Percentiles rank a stretch among this genome's conserved stretches.
Conservation (phyloP, 1,140 invertebrate species). For the Littorina saxatilis region DNA sequence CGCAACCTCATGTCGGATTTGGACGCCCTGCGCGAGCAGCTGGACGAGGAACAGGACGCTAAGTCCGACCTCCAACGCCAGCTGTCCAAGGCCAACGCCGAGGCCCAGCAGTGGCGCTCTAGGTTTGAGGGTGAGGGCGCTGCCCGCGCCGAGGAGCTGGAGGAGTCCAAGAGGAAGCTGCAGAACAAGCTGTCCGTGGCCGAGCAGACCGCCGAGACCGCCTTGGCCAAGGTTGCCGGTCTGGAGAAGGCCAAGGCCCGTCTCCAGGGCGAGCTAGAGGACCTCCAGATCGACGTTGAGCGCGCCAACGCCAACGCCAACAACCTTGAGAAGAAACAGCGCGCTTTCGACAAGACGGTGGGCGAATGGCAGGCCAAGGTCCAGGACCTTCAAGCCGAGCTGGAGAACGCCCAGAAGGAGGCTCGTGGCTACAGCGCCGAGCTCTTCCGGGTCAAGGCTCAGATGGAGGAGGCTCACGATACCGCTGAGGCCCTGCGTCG, state of each 20-base stretch:
- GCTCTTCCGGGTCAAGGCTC: conserved; percentile 98
- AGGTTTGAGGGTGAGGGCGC: conserved; percentile 98
- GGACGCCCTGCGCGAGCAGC: conserved; percentile 96
- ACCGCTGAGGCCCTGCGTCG: conserved; percentile 97
- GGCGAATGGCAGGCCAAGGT: conserved; percentile 99
- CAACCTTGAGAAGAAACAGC: conserved; percentile 99
- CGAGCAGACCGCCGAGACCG: conserved; percentile 91
- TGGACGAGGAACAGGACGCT: conserved; percentile 92
- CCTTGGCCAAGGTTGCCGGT: conserved; percentile 96
- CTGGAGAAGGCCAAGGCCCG: conserved; percentile 98
- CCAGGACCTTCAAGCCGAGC: conserved; percentile 96
- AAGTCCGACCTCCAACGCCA: conserved; percentile 88
- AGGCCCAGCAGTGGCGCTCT: conserved; percentile 91
- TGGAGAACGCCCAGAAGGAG: conserved; percentile 99
- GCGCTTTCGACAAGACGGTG: conserved; percentile 99
- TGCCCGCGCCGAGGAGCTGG: conserved; percentile 96
- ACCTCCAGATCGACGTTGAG: conserved; percentile 98
- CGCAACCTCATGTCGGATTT: conserved; percentile 97
- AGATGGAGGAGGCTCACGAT: conserved; percentile 97
- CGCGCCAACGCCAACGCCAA: conserved; percentile 94
- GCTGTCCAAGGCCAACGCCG: conserved; percentile 97
- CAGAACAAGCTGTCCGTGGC: conserved; percentile 97
- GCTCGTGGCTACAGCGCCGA: conserved; percentile 99
- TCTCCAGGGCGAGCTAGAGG: conserved; percentile 97
- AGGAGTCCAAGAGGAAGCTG: conserved; percentile 98